Base-by-base conservation (phyloP, 1,140 invertebrate species). In the Camponotus floridanus region DNA sequence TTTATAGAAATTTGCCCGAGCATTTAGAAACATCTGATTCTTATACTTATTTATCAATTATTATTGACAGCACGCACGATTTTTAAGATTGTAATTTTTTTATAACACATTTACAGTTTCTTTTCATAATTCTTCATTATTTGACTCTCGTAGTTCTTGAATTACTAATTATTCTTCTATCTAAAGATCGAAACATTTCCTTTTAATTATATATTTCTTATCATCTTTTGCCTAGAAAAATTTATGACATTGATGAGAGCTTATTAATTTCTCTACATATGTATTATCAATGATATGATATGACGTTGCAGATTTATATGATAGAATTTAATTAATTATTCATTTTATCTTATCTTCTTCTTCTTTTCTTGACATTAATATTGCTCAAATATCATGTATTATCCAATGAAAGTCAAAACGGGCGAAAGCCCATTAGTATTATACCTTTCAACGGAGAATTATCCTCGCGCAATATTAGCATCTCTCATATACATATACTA, bases 371-470 rank as follows among this genome's bases (percentile, higher is more conserved):
- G 18, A 61, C 42, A 78, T 45, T 76, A 76, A 51, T 78, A 45
- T 45, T 61, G 15, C 9, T 76, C 39, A 9, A 21, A 31, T 64
- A 76, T 62, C 39, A 26, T 39, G 33, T 59, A 76, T 78, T 51
- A 78, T 64, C 42, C 61, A 78, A 78, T 65, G 31, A 45, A 64
- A 64, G 59, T 64, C 61, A 78, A 78, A 78, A 61, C 31, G 21
- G 42, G 39, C 61, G 15, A 78, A 78, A 78, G 76, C 61, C 61
- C 61, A 78, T 78, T 78, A 78, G 61, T 65, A 78, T 78, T 65
- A 65, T 65, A 78, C 59, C 76, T 78, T 65, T 78, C 76, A 64
- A 42, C 61, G 76, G 61, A 65, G 76, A 78, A 78, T 78, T 78
- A 78, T 78, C 61, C 76, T 76, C 74, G 39, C 76, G 42, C 42